These are phyloP conservation scores for Dolichopus griseipennis DNA, from an alignment of 2,888 invertebrate species.

Conservation along the genomic window DNA sequence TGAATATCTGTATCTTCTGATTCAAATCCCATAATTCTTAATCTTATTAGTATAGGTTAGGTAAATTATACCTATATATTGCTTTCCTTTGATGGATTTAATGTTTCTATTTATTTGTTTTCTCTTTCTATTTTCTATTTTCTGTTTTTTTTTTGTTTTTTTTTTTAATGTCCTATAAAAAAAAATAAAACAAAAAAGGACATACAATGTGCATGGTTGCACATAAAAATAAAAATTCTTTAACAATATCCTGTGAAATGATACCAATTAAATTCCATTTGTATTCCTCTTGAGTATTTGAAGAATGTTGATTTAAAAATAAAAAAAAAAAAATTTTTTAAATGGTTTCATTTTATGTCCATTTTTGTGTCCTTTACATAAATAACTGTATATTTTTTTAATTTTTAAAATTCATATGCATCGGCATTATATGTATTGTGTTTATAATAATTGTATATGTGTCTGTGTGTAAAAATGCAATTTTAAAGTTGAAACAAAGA, in stretches of 20 bases:
- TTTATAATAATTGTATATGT: not conserved
- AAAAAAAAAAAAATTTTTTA: no score
- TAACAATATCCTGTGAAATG: not conserved
- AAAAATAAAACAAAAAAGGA: no score
- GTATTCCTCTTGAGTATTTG: constrained; percentile 1
- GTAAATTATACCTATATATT: no score
- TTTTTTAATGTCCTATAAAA: no score
- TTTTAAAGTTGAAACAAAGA: no score
- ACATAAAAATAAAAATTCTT: constrained; percentile 1
- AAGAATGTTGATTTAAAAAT: not conserved
- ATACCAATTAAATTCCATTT: constrained; percentile 6
- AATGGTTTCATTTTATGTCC: constrained; percentile 1
- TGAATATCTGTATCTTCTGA: no score
- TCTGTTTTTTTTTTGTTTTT: not conserved
- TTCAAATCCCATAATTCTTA: no score
- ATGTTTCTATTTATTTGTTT: not conserved
- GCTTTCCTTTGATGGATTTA: not conserved
- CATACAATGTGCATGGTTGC: not conserved
- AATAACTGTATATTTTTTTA: not conserved
- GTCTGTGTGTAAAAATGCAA: not conserved
- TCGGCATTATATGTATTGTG: not conserved
- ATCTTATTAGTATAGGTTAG: no score
- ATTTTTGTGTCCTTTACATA: not conserved
- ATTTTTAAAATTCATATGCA: not conserved
- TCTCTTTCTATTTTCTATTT: not conserved